These are phyloP conservation scores for Mystacornis crossleyi DNA, from an alignment of 2,113 vertebrate genomes.

Conservation along the genomic window DNA sequence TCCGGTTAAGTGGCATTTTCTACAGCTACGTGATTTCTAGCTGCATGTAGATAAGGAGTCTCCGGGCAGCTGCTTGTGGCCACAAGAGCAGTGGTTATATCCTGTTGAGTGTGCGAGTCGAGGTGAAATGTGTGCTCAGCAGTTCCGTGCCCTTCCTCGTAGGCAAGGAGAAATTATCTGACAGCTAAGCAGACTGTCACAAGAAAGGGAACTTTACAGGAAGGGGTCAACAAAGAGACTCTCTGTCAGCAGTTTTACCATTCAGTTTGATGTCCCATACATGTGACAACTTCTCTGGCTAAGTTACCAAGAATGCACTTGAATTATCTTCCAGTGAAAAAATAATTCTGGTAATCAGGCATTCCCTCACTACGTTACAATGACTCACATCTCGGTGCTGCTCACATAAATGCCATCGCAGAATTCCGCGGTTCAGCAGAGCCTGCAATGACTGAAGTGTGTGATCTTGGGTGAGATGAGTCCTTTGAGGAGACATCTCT, in stretches of 20 bases:
- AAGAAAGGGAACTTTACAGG: constrained; percentile 75
- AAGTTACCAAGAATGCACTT: not conserved
- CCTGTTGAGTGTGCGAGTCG: constrained; percentile 79
- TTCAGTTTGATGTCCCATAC: not conserved
- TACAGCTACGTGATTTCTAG: not conserved
- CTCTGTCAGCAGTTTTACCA: constrained; percentile 58
- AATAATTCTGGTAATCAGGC: not conserved
- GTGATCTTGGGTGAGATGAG: not conserved
- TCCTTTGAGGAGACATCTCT: not conserved
- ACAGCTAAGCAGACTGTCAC: constrained; percentile 73
- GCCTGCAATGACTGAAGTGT: not conserved
- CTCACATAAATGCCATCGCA: not conserved
- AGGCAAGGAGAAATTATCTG: constrained; percentile 50
- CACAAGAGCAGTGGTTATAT: constrained; percentile 80
- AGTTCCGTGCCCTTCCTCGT: constrained; percentile 86
- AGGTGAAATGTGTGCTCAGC: constrained; percentile 85
- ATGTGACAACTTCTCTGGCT: not conserved
- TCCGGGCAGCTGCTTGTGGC: constrained; percentile 35
- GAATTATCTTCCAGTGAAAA: not conserved
- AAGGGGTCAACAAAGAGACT: constrained; percentile 70
- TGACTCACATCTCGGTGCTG: not conserved
- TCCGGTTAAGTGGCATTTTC: not conserved
- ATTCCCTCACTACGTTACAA: not conserved
- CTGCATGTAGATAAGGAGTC: not conserved
- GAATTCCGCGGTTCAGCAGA: not conserved